phyloP scores from a whole-genome alignment of 2,797 vertebrate genomes.

The Echeneis naucrates region DNA sequence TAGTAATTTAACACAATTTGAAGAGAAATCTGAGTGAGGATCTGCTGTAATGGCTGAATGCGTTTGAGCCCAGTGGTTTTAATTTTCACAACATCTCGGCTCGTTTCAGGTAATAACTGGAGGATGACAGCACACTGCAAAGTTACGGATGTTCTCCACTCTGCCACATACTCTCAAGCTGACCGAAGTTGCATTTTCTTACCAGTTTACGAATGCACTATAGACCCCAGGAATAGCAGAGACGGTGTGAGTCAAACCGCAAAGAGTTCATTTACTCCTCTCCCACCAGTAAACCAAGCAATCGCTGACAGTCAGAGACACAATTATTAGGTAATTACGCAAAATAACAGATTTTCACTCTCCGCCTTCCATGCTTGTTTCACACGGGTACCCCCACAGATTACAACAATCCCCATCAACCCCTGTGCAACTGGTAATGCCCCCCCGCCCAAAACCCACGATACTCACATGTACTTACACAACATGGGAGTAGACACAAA shows the following conservation, averaged over 20 bases:
- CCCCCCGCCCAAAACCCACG: slow-evolving; percentile 6
- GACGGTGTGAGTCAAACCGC: slow-evolving; percentile 45
- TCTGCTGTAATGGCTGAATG: not conserved
- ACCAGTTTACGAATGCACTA: slow-evolving; percentile 18
- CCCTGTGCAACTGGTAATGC: slow-evolving; percentile 39
- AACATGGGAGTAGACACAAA: slow-evolving; percentile 31
- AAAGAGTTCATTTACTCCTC: slow-evolving; percentile 54
- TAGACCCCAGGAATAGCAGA: slow-evolving; percentile 24
- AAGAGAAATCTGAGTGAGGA: slow-evolving; percentile 2
- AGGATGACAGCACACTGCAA: not conserved
- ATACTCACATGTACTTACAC: slow-evolving; percentile 27
- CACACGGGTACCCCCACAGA: slow-evolving; percentile 61
- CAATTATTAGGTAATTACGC: slow-evolving; percentile 81
- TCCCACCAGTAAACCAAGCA: slow-evolving; percentile 77
- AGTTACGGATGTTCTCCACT: slow-evolving; percentile 23
- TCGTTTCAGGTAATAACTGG: slow-evolving; percentile 3
- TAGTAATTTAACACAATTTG: not conserved
- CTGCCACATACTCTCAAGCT: slow-evolving; percentile 23
- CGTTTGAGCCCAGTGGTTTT: not conserved
- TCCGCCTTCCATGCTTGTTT: slow-evolving; percentile 66
- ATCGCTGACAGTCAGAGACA: slow-evolving; percentile 71
- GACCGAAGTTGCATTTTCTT: slow-evolving; percentile 8
- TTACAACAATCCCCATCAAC: slow-evolving; percentile 54
- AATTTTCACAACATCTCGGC: not conserved
- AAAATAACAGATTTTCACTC: slow-evolving; percentile 77